Evolutionary conservation across 2,888 invertebrate genomes (phyloP).

Genomic region (Amiota mariae): DNA sequence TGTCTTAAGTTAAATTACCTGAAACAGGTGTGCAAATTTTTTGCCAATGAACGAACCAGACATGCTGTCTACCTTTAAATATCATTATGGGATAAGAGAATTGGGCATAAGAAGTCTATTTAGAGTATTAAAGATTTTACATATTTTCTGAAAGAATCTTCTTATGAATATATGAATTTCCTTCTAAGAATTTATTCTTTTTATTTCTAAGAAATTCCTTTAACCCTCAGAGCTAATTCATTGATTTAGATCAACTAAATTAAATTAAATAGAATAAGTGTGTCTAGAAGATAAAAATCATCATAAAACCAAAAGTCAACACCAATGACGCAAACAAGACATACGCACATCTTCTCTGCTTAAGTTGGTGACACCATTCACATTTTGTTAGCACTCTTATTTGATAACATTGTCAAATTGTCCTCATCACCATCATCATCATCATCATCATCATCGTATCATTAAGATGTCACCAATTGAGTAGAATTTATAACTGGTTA

Average conservation of each 20-base stretch:
- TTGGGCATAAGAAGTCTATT: no score
- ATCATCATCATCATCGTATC: not conserved
- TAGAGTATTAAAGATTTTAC: no score
- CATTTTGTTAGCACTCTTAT: not conserved
- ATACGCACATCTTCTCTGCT: no score
- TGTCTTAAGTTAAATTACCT: no score
- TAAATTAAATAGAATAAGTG: not conserved
- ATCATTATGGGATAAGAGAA: no score
- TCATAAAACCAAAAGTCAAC: not conserved
- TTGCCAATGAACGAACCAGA: no score
- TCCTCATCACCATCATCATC: constrained; percentile 3
- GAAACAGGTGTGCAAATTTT: no score
- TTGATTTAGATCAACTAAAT: no score
- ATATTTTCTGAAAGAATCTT: no score
- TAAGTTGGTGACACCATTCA: constrained; percentile 27
- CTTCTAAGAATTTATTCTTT: not conserved
- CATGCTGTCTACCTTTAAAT: no score
- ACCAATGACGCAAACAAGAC: not conserved
- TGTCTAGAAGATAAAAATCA: not conserved
- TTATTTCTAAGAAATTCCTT: not conserved
- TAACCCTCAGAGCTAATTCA: no score
- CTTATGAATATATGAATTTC: no score
- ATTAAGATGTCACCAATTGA: constrained; percentile 56
- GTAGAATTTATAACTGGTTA: constrained; percentile 63
- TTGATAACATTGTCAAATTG: constrained; percentile 42